Conservation (phyloP, 1,140 invertebrate genomes). For the Sitophilus oryzae region DNA sequence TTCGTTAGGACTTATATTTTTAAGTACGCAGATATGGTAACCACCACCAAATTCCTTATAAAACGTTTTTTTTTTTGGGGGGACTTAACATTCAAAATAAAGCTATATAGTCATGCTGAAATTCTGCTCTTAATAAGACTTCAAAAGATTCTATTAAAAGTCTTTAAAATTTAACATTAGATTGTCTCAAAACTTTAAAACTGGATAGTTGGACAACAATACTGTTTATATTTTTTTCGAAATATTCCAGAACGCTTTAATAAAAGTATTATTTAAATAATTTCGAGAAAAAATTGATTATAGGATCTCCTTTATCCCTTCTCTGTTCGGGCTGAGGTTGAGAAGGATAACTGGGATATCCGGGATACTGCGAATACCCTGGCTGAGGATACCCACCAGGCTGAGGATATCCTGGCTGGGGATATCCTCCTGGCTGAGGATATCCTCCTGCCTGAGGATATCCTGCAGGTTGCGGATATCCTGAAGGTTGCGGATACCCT, state of each 20-base stretch:
- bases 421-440: conserved; percentile 27
- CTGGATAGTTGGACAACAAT: no score
- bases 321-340: conserved; percentile 5
- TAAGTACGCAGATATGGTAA: neutral
- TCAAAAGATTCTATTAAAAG: no score
- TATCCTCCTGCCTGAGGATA: conserved; percentile 21
- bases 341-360: conserved; percentile 21
- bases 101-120: no score
- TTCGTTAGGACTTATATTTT: no score
- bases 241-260: no score
- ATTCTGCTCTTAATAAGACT: no score
- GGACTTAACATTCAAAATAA: no score
- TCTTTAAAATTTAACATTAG: neutral
- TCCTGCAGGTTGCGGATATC: conserved; percentile 16
- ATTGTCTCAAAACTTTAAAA: neutral
- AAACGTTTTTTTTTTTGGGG: no score
- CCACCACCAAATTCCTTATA: conserved; percentile 5
- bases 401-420: conserved; percentile 5
- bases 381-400: conserved; percentile 18
- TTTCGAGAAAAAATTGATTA: conserved; percentile 34
- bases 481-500: conserved; percentile 15
- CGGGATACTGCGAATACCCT: conserved; percentile 25
- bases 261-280: conserved; percentile 35
- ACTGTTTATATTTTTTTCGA: no score
- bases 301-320: conserved; percentile 29